Evolutionary conservation across 2,797 vertebrate species (phyloP), one percentile per base, ranked within the genome.

Genomic region (Cyclopterus lumpus): DNA sequence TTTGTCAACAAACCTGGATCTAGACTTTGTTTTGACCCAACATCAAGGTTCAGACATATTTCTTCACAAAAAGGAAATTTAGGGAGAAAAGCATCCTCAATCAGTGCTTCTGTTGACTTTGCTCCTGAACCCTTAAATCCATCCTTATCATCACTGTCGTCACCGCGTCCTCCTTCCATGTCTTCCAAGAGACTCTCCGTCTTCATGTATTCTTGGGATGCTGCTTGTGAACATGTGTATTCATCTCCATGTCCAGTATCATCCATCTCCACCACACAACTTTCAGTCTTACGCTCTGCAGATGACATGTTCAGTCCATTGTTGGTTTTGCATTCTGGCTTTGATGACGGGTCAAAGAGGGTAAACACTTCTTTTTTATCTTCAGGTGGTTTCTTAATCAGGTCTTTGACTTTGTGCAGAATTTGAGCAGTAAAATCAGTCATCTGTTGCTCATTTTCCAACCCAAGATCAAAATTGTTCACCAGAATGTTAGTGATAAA

Each of bases 401-500:
- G 34, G 11, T 79, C 24, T 53, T 46, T 66, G 59, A 81, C 42
- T 61, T 77, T 81, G 42, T 42, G 49, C 12, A 22, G 36, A 66
- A 79, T 58, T 18, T 5, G 68, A 66, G 42, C 20, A 14, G 64
- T 62, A 61, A 84, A 84, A 49, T 57, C 12, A 49, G 15, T 32
- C 11, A 64, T 22, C 5, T 78, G 67, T 66, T 78, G 67, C 49
- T 81, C 72, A 46, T 48, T 79, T 79, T 79, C 51, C 22, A 85
- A 75, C 10, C 75, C 38, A 40, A 85, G 68, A 59, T 73, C 30
- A 11, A 81, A 85, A 62, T 81, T 83, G 24, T 75, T 85, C 65
- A 81, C 64, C 55, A 85, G 60, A 70, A 84, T 78, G 40, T 62
- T 51, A 36, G 61, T 60, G 11, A 81, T 65, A 51, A 81, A 75